Conservation (phyloP, 2,797 vertebrate species). For the Pseudopleuronectes americanus region DNA sequence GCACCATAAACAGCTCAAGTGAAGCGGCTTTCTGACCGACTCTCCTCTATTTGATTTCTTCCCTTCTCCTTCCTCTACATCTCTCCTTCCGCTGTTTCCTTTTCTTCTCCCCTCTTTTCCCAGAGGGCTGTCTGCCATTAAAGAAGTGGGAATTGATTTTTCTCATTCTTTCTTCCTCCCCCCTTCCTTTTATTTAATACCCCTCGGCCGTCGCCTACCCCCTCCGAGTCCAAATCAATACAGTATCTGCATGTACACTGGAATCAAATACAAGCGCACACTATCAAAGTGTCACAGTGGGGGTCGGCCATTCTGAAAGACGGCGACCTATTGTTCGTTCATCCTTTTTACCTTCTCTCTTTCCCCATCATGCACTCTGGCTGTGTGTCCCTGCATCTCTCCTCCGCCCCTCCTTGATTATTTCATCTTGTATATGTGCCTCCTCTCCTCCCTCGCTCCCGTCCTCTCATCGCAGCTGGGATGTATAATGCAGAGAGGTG, state of each 20-base stretch:
- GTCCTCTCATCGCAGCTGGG: constrained; percentile 30
- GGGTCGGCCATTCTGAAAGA: constrained; percentile 30
- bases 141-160: constrained; percentile 69
- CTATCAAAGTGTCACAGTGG: constrained; percentile 51
- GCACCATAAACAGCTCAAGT: constrained; percentile 43
- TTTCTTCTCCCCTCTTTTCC: constrained; percentile 35
- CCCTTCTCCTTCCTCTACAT: neutral
- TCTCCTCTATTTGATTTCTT: constrained; percentile 31
- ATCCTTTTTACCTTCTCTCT: constrained; percentile 31
- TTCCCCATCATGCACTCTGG: neutral
- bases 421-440: constrained; percentile 45
- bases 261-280: constrained; percentile 65
- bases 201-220: constrained; percentile 59
- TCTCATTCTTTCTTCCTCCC: constrained; percentile 30
- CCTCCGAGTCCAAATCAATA: constrained; percentile 71
- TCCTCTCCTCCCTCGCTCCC: constrained; percentile 26
- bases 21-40: constrained; percentile 50
- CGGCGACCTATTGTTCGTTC: constrained; percentile 25
- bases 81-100: neutral
- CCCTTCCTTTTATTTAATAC: constrained; percentile 76
- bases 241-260: constrained; percentile 70
- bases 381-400: constrained; percentile 15
- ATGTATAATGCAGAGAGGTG: constrained; percentile 67
- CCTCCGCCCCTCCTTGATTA: constrained; percentile 19
- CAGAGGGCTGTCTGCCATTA: constrained; percentile 63